Evolutionary conservation across 2,113 vertebrate genomes (phyloP), one percentile per base, ranked within the genome.

Genomic region (Anas platyrhynchos): DNA sequence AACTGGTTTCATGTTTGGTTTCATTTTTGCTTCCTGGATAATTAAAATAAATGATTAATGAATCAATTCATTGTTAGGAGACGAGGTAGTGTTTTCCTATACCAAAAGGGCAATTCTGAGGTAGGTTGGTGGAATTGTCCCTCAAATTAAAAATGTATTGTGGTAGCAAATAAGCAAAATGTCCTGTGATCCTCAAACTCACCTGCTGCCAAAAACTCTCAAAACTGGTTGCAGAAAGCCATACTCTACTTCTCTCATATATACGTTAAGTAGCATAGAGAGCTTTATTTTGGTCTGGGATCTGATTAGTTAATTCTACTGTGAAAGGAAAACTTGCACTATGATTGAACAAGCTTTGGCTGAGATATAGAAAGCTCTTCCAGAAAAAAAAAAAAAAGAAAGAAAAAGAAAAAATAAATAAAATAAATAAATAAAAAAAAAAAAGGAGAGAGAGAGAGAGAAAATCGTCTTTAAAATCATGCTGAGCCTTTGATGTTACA

Each of bases 381-480:
- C 31, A 21, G 21, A 4, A 38, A 36, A 29, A 72, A 67, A 32
- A 12, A 31, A 56, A 32, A 72, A 67, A 32, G 8, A 14, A 41
- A 41, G 13, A 13, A 41, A 41, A 41, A 38, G 5, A 38, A 41
- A 13, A 13, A 41, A 41, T 34, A 34, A 34, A 34, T 34, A 34
- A 34, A 34, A 34, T 34, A 34, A 34, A 34, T 34, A 34, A n/a
- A n/a, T n/a, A 41, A 5, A 13, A 41, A 41, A 41, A 41, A 11
- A 41, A 41, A 41, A 41, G 13, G 41, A 56, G 31, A 44, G 13
- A 13, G 9, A 20, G 25, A 36, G 44, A 34, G 2, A 13, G 21
- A 38, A 54, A 17, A n/a, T 31, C 2, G 0, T 31, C 18, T 63
- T 48, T 74, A 59, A 32, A 68, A 58, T 44, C 14, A 7, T 0